Conservation (phyloP, 2,888 invertebrate species). For the Rotaria macrura region DNA sequence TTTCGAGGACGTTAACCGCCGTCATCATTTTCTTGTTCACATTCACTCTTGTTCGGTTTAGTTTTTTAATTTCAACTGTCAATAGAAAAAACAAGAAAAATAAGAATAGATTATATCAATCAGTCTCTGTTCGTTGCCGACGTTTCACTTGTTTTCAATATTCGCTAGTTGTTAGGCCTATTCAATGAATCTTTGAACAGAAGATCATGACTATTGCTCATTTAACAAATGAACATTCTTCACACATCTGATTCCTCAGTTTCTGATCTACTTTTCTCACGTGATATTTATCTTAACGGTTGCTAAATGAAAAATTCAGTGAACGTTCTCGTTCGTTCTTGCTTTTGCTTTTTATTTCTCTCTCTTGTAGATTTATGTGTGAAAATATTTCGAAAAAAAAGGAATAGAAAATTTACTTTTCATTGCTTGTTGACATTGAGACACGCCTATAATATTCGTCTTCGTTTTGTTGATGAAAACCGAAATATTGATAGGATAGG, state of each 20-base stretch:
- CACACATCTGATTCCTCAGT: no score
- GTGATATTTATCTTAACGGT: neutral
- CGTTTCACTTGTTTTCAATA: no score
- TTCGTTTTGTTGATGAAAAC: neutral
- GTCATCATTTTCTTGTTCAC: neutral
- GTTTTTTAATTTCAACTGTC: neutral
- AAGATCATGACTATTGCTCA: neutral
- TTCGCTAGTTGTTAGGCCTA: no score
- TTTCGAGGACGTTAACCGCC: neutral
- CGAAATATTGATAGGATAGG: neutral
- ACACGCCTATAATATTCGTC: neutral
- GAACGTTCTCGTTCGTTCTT: no score
- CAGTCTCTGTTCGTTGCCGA: neutral
- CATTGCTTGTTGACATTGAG: neutral
- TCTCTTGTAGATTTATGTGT: no score
- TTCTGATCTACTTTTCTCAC: neutral
- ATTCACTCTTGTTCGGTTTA: neutral
- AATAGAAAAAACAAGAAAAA: neutral
- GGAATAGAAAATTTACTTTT: neutral
- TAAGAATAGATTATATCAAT: neutral
- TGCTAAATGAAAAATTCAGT: no score
- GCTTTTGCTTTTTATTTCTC: no score
- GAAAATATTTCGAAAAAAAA: no score
- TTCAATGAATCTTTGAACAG: neutral
- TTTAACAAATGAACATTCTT: neutral